Evolutionary conservation across 2,113 vertebrate species (phyloP), one percentile per base, ranked within the genome.

Genomic region (cat (Felis catus)): DNA sequence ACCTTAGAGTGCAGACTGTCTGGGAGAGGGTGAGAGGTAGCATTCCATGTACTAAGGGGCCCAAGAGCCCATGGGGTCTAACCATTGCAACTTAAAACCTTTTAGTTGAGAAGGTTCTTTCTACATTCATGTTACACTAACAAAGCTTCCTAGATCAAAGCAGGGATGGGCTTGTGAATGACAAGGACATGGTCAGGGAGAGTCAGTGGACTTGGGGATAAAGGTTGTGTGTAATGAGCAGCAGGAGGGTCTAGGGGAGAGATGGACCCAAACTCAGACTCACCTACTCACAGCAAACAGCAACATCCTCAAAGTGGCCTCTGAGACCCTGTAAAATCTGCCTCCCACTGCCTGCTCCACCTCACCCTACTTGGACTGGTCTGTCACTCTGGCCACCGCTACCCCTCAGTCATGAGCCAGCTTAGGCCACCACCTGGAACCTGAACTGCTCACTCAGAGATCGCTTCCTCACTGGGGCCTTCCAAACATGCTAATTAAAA

Each of bases 401-500:
- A 53, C 41, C 55, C 53, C 80, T 70, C 29, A 18, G 80, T 41
- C 55, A 13, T 12, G 31, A 55, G 76, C 18, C 53, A 55, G 14
- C 23, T 78, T 15, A 21, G n/a, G 51, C 70, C 48, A 78, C 15
- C 12, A 5, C 51, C 33, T 3, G n/a, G 68, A n/a, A 2, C 51
- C 19, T 12, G 27, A 36, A 33, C 2, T 3, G 19, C 39, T n/a
- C 9, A 0, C 55, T 29, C 7, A 10, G 3, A 61, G 33, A 19
- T 15, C 0, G 4, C 8, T 7, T 66, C n/a, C n/a, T 61, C 8
- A 15, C 19, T 3, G 0, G 45, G 73, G 66, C 41, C 39, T 61
- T 92, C 65, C 39, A 53, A 65, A 21, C 55, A n/a, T 13, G 15
- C 66, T 14, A 18, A 31, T 58, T 63, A 79, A 13, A 41, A 33